Conservation (phyloP, 2,113 vertebrate species). For the Uria lomvia region DNA sequence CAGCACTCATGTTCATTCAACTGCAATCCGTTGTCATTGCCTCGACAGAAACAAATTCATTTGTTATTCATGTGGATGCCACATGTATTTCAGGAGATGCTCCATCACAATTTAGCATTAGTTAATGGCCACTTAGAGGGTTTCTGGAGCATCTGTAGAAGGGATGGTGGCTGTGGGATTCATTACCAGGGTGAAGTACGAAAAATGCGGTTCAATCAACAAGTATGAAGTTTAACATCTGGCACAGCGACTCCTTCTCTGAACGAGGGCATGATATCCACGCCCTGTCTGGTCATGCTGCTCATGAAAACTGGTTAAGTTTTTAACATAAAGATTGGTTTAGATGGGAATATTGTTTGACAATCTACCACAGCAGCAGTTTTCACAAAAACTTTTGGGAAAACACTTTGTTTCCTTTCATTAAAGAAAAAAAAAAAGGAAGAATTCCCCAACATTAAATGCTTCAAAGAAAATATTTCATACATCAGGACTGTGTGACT, state of each 20-base stretch:
- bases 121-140: conserved; percentile 60
- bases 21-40: background rate
- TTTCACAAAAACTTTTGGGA: background rate
- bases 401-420: background rate
- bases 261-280: background rate
- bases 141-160: conserved; percentile 47
- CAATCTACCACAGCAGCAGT: background rate
- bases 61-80: conserved; percentile 47
- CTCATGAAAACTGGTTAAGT: background rate
- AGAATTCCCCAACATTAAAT: background rate
- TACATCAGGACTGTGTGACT: background rate
- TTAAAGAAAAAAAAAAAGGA: background rate
- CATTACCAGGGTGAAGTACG: background rate
- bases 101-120: conserved; percentile 56
- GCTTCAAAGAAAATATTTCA: background rate
- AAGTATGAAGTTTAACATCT: background rate
- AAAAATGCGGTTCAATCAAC: background rate
- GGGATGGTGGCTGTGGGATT: conserved; percentile 9
- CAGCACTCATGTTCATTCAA: background rate
- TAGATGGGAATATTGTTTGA: background rate
- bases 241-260: background rate
- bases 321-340: background rate
- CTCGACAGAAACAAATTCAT: conserved; percentile 26
- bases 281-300: background rate
- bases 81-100: conserved; percentile 38